Conservation (phyloP, 2,888 invertebrate genomes). For the Acleris cristana region DNA sequence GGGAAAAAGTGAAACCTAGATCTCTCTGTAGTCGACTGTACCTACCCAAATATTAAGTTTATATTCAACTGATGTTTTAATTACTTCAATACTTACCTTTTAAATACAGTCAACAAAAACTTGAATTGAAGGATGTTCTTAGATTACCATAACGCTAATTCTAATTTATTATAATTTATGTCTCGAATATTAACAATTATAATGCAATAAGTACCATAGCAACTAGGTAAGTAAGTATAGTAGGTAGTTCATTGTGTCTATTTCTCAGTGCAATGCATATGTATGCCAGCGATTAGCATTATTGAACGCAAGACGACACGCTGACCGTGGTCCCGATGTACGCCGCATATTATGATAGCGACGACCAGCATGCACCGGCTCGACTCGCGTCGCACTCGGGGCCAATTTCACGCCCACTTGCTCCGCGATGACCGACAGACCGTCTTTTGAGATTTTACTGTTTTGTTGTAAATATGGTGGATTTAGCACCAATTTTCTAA, state of each 20-base stretch:
- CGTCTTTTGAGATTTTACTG: conserved; percentile 7
- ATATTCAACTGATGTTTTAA: too few relatives aligned
- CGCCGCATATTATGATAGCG: conserved; percentile 38
- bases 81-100: too few relatives aligned
- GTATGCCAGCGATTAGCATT: conserved; percentile 29
- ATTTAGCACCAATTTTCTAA: too few relatives aligned
- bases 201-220: background rate
- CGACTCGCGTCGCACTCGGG: conserved; percentile 32
- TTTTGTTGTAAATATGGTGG: too few relatives aligned
- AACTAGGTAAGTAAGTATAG: background rate
- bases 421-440: conserved; percentile 39
- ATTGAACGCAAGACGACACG: conserved; percentile 49
- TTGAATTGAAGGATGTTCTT: too few relatives aligned
- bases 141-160: too few relatives aligned
- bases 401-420: conserved; percentile 50
- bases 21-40: too few relatives aligned
- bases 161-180: too few relatives aligned
- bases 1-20: too few relatives aligned
- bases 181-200: too few relatives aligned
- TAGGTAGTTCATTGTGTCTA: conserved; percentile 3
- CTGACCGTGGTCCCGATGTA: conserved; percentile 60
- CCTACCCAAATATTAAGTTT: too few relatives aligned
- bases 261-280: conserved; percentile 8
- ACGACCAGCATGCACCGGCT: conserved; percentile 37
- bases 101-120: too few relatives aligned